Conservation (phyloP, 2,113 vertebrate genomes). For the Columbina picui region DNA sequence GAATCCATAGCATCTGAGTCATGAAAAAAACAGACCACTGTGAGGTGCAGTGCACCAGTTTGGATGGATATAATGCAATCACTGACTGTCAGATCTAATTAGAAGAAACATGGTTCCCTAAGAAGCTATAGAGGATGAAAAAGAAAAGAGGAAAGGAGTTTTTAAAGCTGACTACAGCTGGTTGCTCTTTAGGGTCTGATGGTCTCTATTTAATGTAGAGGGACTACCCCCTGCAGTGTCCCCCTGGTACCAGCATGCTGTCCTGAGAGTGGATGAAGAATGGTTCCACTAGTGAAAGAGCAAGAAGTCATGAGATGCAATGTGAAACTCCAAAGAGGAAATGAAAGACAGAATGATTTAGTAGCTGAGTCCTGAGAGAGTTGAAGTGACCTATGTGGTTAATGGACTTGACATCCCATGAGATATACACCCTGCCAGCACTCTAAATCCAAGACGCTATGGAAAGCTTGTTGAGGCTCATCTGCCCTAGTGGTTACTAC, state of each 20-base stretch:
- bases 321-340: background rate
- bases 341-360: background rate
- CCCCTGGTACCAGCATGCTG: background rate
- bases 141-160: background rate
- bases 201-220: background rate
- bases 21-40: background rate
- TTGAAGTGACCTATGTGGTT: background rate
- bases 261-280: background rate
- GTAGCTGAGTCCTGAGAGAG: background rate
- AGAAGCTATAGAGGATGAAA: background rate
- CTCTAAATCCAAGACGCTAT: background rate
- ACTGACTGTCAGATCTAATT: background rate
- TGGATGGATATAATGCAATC: background rate
- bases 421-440: background rate
- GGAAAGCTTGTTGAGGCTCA: background rate
- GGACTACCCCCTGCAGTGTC: background rate
- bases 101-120: background rate
- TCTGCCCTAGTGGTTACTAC: background rate
- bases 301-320: background rate
- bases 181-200: background rate
- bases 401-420: background rate
- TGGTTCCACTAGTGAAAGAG: background rate
- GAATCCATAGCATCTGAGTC: background rate
- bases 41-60: background rate
- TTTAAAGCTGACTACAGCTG: background rate